These are phyloP conservation scores for Augochlora pura DNA, from an alignment of 1,140 invertebrate genomes.

Conservation along the genomic window DNA sequence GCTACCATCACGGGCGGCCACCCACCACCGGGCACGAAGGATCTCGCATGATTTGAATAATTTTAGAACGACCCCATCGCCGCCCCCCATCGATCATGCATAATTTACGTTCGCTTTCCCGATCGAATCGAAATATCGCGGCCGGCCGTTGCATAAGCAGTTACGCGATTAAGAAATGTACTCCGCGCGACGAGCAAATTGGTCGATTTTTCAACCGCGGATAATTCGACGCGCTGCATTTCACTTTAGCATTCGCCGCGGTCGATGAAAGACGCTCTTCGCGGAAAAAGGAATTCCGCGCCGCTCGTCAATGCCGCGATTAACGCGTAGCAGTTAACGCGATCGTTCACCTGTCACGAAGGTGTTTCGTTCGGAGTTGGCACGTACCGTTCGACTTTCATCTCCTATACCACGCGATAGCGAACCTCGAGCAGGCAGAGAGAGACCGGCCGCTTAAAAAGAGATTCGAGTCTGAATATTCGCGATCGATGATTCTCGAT, in stretches of 20 bases:
- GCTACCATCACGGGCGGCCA: neutral
- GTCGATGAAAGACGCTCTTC: neutral
- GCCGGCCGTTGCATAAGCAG: neutral
- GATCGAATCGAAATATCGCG: conserved; percentile 26
- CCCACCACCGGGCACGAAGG: conserved; percentile 3
- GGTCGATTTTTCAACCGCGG: neutral
- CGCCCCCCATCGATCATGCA: conserved; percentile 19
- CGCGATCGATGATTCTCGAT: no score
- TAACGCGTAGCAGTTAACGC: no score
- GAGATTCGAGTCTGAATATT: no score
- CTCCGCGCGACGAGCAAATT: neutral
- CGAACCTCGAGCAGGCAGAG: no score
- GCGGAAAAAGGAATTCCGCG: neutral
- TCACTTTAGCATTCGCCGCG: neutral
- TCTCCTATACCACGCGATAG: no score
- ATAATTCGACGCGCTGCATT: no score
- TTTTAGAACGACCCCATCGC: conserved; percentile 17
- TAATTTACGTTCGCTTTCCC: conserved; percentile 21
- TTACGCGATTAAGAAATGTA: neutral
- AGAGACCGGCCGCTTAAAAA: no score
- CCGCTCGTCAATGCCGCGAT: no score
- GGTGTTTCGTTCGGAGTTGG: no score
- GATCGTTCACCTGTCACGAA: no score
- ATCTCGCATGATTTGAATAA: conserved; percentile 38
- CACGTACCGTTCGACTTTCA: no score